Conservation (phyloP, 2,113 vertebrate genomes). For the Chamaetylas fuelleborni region DNA sequence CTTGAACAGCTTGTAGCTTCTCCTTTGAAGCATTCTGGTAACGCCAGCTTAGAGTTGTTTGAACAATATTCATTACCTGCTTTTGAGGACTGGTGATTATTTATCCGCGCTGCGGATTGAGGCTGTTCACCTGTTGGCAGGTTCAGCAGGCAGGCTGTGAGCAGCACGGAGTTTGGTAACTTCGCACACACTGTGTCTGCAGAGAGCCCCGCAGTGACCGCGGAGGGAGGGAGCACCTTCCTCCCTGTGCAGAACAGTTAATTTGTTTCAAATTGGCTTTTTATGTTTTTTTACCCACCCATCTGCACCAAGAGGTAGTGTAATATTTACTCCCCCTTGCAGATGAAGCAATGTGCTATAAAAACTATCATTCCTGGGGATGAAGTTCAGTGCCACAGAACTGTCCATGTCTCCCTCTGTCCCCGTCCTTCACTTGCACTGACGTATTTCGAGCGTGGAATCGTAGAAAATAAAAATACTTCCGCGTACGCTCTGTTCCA, state of each 20-base stretch:
- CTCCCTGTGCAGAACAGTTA: background rate
- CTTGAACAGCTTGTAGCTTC: conserved; percentile 30
- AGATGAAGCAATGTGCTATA: conserved; percentile 30
- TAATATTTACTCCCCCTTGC: conserved; percentile 30
- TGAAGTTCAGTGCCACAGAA: background rate
- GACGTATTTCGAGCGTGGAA: background rate
- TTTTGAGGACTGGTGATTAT: background rate
- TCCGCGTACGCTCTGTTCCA: background rate
- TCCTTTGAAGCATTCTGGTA: conserved; percentile 44
- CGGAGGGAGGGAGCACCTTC: background rate
- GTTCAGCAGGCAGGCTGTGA: background rate
- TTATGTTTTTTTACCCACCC: background rate
- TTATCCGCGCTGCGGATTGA: background rate
- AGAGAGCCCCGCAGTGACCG: background rate
- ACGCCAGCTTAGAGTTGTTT: conserved; percentile 39
- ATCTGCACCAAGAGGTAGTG: background rate
- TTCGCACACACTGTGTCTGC: background rate
- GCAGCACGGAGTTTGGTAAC: background rate
- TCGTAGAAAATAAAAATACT: background rate
- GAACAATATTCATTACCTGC: conserved; percentile 19
- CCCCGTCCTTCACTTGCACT: background rate
- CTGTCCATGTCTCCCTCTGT: background rate
- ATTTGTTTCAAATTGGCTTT: conserved; percentile 21
- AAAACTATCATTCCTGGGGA: background rate
- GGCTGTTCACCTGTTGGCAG: conserved; percentile 10